Conservation (phyloP, 2,797 vertebrate species). For the Gobionotothen gibberifrons region DNA sequence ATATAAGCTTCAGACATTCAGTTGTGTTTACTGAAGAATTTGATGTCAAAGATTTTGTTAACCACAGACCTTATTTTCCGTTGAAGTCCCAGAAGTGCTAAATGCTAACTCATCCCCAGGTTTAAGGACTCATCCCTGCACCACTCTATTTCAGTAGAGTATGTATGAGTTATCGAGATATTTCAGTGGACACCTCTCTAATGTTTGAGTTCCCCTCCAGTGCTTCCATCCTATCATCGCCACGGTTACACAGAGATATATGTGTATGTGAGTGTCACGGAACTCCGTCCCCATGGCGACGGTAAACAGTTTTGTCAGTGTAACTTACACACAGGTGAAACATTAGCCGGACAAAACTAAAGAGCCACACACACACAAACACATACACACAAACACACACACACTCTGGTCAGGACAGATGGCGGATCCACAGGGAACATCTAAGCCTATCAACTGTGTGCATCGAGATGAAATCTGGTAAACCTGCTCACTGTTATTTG, state of each 20-base stretch:
- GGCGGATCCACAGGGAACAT: slow-evolving; percentile 51
- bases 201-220: slow-evolving; percentile 3
- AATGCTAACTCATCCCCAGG: too few relatives aligned
- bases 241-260: slow-evolving; percentile 24
- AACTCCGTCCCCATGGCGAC: slow-evolving; percentile 61
- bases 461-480: slow-evolving; percentile 83
- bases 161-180: background rate
- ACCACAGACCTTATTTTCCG: too few relatives aligned
- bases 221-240: slow-evolving; percentile 20
- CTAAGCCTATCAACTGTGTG: slow-evolving; percentile 69
- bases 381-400: slow-evolving; percentile 21
- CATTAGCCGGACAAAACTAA: slow-evolving; percentile 42
- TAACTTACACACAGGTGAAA: slow-evolving; percentile 67
- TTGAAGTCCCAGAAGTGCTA: too few relatives aligned
- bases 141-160: too few relatives aligned
- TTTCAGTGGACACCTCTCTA: background rate
- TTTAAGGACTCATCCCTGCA: too few relatives aligned
- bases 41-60: too few relatives aligned
- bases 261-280: slow-evolving; percentile 35
- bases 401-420: slow-evolving; percentile 56
- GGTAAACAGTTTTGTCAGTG: slow-evolving; percentile 71
- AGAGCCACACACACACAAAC: slow-evolving; percentile 24
- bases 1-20: too few relatives aligned
- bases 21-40: too few relatives aligned
- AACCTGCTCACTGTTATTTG: slow-evolving; percentile 9